Evolutionary conservation across 1,140 invertebrate genomes (phyloP).

Genomic region (Chymomyza costata): DNA sequence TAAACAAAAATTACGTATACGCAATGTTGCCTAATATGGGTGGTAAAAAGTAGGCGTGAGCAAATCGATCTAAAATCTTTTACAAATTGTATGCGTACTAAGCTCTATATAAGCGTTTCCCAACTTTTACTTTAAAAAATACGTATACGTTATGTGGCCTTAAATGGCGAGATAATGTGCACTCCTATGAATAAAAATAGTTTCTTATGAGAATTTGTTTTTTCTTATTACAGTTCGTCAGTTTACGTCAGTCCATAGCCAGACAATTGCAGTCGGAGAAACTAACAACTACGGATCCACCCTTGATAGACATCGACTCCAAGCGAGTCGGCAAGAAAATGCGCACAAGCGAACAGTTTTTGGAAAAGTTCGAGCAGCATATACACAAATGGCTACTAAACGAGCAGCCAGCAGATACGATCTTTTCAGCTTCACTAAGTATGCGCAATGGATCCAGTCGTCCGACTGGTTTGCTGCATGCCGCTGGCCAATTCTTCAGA

Average conservation of each 20-base stretch:
- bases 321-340: conserved; percentile 52
- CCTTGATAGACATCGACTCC: conserved; percentile 39
- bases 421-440: conserved; percentile 43
- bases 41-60: too few relatives aligned
- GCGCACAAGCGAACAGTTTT: conserved; percentile 40
- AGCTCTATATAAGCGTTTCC: too few relatives aligned
- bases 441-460: conserved; percentile 46
- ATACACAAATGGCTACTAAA: conserved; percentile 55
- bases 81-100: too few relatives aligned
- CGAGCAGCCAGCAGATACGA: conserved; percentile 20
- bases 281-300: not conserved
- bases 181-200: too few relatives aligned
- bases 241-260: conserved; percentile 40
- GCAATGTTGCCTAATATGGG: too few relatives aligned
- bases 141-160: too few relatives aligned
- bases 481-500: conserved; percentile 43
- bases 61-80: too few relatives aligned
- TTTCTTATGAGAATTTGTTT: not conserved
- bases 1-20: too few relatives aligned
- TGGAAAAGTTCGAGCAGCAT: conserved; percentile 52
- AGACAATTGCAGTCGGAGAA: conserved; percentile 26
- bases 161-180: too few relatives aligned
- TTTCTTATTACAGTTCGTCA: conserved; percentile 39
- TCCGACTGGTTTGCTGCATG: conserved; percentile 25
- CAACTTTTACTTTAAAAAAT: too few relatives aligned